Evolutionary conservation across 1,140 invertebrate species (phyloP).

Genomic region (Listronotus oregonensis): DNA sequence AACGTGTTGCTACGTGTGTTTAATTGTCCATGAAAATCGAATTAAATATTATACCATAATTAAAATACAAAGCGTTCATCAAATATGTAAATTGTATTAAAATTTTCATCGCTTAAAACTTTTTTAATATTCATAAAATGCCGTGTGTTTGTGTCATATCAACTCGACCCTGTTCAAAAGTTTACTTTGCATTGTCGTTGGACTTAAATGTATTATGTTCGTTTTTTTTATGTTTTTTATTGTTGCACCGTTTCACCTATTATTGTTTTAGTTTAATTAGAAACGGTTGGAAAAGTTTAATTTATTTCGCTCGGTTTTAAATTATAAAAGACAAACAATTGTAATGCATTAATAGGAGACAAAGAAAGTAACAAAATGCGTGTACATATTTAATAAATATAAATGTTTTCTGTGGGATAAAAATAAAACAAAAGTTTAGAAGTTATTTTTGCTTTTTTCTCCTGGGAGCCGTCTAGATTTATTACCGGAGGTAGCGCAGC

Average conservation of each 20-base stretch:
- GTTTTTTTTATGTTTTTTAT: neutral
- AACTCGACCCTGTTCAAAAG: neutral
- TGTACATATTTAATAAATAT: no score
- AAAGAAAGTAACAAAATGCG: no score
- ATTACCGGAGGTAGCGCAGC: no score
- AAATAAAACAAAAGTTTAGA: no score
- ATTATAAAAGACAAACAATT: neutral
- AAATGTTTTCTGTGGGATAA: no score
- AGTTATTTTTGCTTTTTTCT: no score
- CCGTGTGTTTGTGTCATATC: constrained; percentile 33
- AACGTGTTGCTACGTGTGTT: constrained; percentile 48
- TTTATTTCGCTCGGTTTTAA: constrained; percentile 24
- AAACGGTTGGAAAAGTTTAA: constrained; percentile 12
- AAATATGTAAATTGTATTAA: constrained; percentile 55
- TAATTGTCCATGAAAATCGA: constrained; percentile 55
- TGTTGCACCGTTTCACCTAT: constrained; percentile 4
- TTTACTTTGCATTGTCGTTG: constrained; percentile 5
- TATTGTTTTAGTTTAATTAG: constrained; percentile 21
- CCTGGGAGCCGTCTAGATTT: no score
- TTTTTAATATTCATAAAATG: constrained; percentile 52
- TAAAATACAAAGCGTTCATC: constrained; percentile 57
- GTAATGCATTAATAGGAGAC: no score
- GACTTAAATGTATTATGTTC: constrained; percentile 11
- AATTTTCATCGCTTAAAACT: constrained; percentile 53
- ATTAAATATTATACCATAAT: constrained; percentile 56